These are phyloP conservation scores for Poecile atricapillus DNA, from an alignment of 2,113 vertebrate genomes.

Conservation along the genomic window DNA sequence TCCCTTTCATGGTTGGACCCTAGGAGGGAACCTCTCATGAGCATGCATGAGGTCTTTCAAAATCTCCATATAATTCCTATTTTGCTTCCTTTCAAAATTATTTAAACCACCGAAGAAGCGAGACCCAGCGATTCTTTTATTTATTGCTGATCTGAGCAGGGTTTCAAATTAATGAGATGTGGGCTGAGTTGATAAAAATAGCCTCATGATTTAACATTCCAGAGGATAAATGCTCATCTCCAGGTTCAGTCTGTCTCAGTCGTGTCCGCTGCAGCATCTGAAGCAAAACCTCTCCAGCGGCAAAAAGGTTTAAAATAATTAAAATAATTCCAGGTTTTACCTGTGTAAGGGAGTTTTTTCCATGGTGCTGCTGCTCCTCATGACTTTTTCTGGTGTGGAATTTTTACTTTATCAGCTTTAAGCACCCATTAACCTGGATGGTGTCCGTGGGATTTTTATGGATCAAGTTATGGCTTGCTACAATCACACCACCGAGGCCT, in stretches of 20 bases:
- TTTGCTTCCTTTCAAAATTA: neutral
- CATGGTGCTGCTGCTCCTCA: neutral
- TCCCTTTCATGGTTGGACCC: neutral
- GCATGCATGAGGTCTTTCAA: neutral
- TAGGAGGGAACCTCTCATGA: neutral
- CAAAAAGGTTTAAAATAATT: neutral
- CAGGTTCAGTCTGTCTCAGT: neutral
- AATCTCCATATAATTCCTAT: neutral
- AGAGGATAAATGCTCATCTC: neutral
- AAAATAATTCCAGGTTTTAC: neutral
- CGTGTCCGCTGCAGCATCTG: neutral
- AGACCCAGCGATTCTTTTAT: neutral
- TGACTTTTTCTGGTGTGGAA: neutral
- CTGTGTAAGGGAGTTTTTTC: neutral
- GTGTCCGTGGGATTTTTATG: rapidly evolving
- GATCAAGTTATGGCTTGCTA: rapidly evolving
- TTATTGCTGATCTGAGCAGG: neutral
- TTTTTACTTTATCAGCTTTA: neutral
- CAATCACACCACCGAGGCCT: neutral
- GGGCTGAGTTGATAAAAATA: neutral
- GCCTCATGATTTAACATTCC: neutral
- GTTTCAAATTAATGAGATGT: neutral
- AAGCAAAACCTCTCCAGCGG: neutral
- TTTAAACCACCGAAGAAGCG: neutral
- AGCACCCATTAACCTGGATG: too few species aligned